phyloP scores from a whole-genome alignment of 1,140 invertebrate species.

The Calosoma granatense region DNA sequence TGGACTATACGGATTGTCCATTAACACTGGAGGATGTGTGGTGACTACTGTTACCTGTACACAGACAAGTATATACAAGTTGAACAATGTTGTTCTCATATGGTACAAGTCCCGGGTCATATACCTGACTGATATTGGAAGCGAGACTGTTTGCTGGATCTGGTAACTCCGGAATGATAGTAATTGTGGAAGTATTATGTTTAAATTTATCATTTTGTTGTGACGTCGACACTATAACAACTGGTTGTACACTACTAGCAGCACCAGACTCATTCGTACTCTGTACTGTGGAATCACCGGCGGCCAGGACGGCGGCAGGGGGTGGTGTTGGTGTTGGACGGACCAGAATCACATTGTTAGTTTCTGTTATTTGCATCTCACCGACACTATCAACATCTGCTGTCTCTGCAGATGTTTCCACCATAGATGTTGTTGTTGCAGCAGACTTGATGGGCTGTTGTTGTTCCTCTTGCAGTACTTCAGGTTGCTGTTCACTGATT shows the following conservation, averaged over 20 bases:
- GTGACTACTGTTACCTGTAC: conserved; percentile 61
- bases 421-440: neutral
- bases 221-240: conserved; percentile 18
- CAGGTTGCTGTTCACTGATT: too few species aligned
- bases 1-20: conserved; percentile 36
- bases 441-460: neutral
- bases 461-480: neutral
- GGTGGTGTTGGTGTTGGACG: conserved; percentile 7
- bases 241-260: neutral
- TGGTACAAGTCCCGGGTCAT: neutral
- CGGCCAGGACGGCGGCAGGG: neutral
- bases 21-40: conserved; percentile 63
- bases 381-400: neutral
- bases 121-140: conserved; percentile 54
- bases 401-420: neutral
- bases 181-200: conserved; percentile 46
- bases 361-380: conserved; percentile 10
- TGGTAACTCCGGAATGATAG: conserved; percentile 42
- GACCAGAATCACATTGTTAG: conserved; percentile 11
- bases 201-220: conserved; percentile 18
- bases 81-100: too few species aligned
- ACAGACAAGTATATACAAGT: neutral
- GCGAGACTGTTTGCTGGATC: conserved; percentile 57
- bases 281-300: neutral
- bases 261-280: neutral